Conservation (phyloP, 2,888 invertebrate species). For the Hymenopus coronatus region DNA sequence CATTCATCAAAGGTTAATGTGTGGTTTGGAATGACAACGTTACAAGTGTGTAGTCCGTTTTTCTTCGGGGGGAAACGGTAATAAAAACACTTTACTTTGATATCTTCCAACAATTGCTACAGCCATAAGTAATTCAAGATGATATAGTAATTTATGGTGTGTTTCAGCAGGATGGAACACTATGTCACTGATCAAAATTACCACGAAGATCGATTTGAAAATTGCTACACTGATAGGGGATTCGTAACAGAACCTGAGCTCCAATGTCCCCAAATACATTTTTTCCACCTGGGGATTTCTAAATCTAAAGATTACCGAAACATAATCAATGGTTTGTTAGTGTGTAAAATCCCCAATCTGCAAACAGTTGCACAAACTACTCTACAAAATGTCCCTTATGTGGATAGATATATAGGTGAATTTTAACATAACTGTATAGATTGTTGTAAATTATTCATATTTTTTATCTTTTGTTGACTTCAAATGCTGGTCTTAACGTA, state of each 20-base stretch:
- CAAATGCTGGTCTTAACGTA: too few relatives aligned
- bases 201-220: neutral
- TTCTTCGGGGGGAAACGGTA: neutral
- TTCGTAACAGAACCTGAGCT: neutral
- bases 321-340: too few relatives aligned
- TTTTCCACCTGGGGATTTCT: neutral
- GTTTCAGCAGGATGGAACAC: neutral
- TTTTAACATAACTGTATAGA: too few relatives aligned
- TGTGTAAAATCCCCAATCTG: too few relatives aligned
- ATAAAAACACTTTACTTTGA: neutral
- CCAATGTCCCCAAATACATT: neutral
- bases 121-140: neutral
- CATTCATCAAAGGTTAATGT: too few relatives aligned
- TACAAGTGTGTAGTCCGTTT: neutral
- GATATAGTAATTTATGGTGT: neutral
- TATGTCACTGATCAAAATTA: neutral
- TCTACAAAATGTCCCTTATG: too few relatives aligned
- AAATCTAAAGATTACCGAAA: neutral
- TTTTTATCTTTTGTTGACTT: too few relatives aligned
- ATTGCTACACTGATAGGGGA: neutral
- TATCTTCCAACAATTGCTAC: neutral
- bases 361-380: too few relatives aligned
- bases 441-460: too few relatives aligned
- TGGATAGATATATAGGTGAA: too few relatives aligned
- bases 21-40: too few relatives aligned